These are phyloP conservation scores for Agonopterix subpropinquella DNA, from an alignment of 2,888 invertebrate genomes.

Conservation along the genomic window DNA sequence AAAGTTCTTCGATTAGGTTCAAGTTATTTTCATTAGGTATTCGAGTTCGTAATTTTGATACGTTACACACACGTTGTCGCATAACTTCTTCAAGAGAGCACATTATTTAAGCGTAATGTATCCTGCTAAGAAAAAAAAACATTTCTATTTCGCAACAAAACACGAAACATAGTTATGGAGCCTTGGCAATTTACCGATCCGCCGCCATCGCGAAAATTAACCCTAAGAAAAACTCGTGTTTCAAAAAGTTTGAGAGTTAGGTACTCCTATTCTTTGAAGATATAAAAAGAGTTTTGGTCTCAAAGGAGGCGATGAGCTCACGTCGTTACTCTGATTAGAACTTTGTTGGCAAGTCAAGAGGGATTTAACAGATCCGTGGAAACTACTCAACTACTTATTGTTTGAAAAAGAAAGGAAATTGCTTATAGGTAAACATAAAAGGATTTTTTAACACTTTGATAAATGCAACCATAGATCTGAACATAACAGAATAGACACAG, in stretches of 20 bases:
- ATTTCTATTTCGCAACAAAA: no score
- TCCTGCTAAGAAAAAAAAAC: no score
- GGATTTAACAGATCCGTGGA: constrained; percentile 1
- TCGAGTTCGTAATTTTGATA: no score
- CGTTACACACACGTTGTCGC: no score
- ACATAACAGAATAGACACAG: no score
- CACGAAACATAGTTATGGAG: not conserved
- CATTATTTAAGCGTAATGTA: no score
- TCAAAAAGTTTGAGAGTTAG: constrained; percentile 31
- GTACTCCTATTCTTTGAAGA: constrained; percentile 36
- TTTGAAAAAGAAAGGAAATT: not conserved
- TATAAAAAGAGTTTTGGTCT: constrained; percentile 51
- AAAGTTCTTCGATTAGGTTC: no score
- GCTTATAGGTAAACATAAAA: not conserved
- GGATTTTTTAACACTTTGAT: no score
- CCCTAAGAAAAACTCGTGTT: constrained; percentile 26
- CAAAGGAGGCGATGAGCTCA: constrained; percentile 46
- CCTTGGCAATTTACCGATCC: constrained; percentile 6
- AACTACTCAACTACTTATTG: not conserved
- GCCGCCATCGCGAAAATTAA: constrained; percentile 16
- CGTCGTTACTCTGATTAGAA: constrained; percentile 55
- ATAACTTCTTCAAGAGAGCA: no score
- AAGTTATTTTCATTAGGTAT: no score
- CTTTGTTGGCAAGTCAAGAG: constrained; percentile 23
- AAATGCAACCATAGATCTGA: no score